These are phyloP conservation scores for Bombus soroeensis DNA, from an alignment of 1,140 invertebrate genomes.

Conservation along the genomic window DNA sequence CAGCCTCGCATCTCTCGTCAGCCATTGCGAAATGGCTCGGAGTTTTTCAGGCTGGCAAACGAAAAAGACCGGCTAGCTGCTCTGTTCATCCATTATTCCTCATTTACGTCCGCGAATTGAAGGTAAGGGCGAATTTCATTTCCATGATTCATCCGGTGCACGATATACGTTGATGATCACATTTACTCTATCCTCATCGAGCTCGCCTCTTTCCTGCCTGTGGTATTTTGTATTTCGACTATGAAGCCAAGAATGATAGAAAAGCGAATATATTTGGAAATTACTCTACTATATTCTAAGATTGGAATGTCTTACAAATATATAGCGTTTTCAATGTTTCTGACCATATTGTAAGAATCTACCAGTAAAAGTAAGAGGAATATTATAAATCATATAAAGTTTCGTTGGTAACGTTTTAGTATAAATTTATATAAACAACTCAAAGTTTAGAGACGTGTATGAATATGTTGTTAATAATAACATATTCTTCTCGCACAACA, in stretches of 20 bases:
- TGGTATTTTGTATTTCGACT: not conserved
- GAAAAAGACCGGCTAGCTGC: not conserved
- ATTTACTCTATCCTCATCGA: not conserved
- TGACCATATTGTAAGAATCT: no score
- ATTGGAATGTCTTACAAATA: not conserved
- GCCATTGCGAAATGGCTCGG: not conserved
- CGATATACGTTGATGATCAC: not conserved
- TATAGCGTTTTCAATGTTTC: no score
- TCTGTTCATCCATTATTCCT: constrained; percentile 15
- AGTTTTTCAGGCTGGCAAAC: not conserved
- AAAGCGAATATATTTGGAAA: not conserved
- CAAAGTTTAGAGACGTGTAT: no score
- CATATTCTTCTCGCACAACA: no score
- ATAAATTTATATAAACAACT: no score
- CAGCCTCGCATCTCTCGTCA: not conserved
- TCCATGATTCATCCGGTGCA: not conserved
- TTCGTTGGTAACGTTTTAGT: no score
- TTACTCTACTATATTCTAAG: not conserved
- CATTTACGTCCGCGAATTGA: not conserved
- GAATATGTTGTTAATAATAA: no score
- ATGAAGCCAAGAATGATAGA: not conserved
- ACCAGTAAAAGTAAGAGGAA: no score
- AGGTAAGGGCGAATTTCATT: constrained; percentile 15
- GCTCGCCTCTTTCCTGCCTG: accelerated
- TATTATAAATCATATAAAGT: no score